These are phyloP conservation scores for Blastomussa wellsi DNA, from an alignment of 92 coral and sea anemone species.

Conservation along the genomic window DNA sequence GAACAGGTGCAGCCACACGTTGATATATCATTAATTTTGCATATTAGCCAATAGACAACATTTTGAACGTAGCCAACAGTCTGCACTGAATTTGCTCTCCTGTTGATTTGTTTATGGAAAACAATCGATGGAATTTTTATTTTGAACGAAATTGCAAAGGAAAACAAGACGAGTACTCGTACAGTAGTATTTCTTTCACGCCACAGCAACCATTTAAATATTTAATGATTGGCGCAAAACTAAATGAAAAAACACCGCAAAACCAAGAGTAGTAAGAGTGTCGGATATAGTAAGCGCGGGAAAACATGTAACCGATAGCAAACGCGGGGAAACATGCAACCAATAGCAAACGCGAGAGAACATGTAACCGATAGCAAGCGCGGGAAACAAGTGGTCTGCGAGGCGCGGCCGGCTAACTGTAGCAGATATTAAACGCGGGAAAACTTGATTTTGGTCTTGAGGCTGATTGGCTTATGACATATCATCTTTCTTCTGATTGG, in stretches of 20 bases:
- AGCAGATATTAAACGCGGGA: neutral
- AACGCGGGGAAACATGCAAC: neutral
- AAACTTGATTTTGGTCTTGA: neutral
- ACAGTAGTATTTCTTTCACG: no score
- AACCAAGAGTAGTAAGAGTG: no score
- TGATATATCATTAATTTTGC: neutral
- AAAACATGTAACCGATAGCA: neutral
- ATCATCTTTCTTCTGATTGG: neutral
- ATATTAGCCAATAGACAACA: neutral
- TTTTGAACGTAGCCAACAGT: neutral
- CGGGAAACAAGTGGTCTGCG: neutral
- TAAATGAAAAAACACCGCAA: neutral
- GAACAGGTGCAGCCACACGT: neutral
- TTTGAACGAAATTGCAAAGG: no score
- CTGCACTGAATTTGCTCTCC: no score
- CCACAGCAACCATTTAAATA: neutral
- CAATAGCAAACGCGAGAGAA: neutral
- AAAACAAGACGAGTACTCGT: no score
- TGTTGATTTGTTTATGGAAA: no score
- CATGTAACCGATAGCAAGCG: neutral
- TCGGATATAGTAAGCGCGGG: neutral
- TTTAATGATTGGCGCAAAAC: neutral
- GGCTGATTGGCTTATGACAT: neutral
- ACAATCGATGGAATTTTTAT: no score
- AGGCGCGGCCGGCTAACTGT: neutral